Percentiles rank a stretch among this genome's conserved stretches.
phyloP scores from a whole-genome alignment of 2,888 invertebrate genomes.

The Syrphus vitripennis region DNA sequence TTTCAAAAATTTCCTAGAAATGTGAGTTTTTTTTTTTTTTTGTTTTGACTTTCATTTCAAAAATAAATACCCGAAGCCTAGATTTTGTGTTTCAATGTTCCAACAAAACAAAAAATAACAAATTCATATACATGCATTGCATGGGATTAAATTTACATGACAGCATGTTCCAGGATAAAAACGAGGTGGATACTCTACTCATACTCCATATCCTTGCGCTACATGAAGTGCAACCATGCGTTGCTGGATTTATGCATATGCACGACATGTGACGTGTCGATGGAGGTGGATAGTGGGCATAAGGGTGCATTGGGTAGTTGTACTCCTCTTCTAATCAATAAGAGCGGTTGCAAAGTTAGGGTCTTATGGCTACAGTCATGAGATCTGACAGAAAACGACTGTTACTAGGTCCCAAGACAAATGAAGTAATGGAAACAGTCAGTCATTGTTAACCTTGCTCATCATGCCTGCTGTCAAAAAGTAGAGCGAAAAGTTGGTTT shows the following conservation, averaged over 20 bases:
- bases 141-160: constrained; percentile 54
- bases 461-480: too few species aligned
- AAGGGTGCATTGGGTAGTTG: not conserved
- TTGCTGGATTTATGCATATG: constrained; percentile 34
- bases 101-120: not conserved
- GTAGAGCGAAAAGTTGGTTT: too few species aligned
- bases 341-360: not conserved
- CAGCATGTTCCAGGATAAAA: constrained; percentile 4
- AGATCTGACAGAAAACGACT: not conserved
- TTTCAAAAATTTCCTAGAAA: constrained; percentile 14
- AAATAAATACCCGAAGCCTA: constrained; percentile 20
- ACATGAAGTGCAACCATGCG: not conserved
- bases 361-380: not conserved
- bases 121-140: constrained; percentile 13
- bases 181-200: not conserved
- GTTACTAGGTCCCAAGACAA: not conserved
- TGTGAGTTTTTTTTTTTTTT: not conserved
- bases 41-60: not conserved
- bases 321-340: not conserved
- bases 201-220: not conserved
- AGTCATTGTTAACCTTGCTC: too few species aligned
- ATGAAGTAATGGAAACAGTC: too few species aligned
- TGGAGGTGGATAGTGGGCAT: not conserved
- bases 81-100: constrained; percentile 5
- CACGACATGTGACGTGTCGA: constrained; percentile 5